Conservation (phyloP, 2,888 invertebrate species). For the Stictocephala bisonia region DNA sequence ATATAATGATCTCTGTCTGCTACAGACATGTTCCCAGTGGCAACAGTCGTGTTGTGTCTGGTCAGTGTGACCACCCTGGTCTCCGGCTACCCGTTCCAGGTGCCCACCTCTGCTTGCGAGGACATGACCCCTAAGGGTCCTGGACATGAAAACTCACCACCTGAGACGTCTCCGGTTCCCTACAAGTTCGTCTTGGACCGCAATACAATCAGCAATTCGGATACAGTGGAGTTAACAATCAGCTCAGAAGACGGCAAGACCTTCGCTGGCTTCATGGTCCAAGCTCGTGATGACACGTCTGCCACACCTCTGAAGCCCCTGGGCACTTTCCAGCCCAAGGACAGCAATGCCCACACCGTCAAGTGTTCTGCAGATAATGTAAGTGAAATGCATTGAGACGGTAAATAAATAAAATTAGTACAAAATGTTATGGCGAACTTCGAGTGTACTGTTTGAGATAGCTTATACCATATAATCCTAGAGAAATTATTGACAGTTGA, state of each 20-base stretch:
- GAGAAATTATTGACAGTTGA: too few relatives aligned
- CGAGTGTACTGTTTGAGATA: too few relatives aligned
- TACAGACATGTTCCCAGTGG: background rate
- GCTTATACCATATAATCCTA: too few relatives aligned
- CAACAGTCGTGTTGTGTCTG: background rate
- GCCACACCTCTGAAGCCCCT: conserved; percentile 71
- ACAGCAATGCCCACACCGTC: conserved; percentile 64
- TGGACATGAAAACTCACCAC: conserved; percentile 7
- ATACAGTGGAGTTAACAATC: conserved; percentile 68
- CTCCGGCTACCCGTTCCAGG: conserved; percentile 2
- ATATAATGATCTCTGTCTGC: too few relatives aligned
- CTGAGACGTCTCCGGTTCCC: conserved; percentile 29
- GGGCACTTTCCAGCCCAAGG: conserved; percentile 72
- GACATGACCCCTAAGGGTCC: conserved; percentile 38
- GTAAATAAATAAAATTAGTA: too few relatives aligned
- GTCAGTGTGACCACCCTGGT: conserved; percentile 4
- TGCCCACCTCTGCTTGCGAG: conserved; percentile 11
- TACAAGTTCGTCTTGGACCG: conserved; percentile 18
- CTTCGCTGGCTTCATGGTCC: conserved; percentile 75
- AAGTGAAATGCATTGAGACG: too few relatives aligned
- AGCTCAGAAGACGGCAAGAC: conserved; percentile 57
- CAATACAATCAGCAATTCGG: conserved; percentile 63
- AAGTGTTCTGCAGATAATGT: conserved; percentile 16
- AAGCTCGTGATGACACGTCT: conserved; percentile 70
- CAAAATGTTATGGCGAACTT: too few relatives aligned